Percentiles rank a stretch among this genome's conserved stretches.
Evolutionary conservation across 2,797 vertebrate species (phyloP).

Genomic region (Tiaroga cobitis): DNA sequence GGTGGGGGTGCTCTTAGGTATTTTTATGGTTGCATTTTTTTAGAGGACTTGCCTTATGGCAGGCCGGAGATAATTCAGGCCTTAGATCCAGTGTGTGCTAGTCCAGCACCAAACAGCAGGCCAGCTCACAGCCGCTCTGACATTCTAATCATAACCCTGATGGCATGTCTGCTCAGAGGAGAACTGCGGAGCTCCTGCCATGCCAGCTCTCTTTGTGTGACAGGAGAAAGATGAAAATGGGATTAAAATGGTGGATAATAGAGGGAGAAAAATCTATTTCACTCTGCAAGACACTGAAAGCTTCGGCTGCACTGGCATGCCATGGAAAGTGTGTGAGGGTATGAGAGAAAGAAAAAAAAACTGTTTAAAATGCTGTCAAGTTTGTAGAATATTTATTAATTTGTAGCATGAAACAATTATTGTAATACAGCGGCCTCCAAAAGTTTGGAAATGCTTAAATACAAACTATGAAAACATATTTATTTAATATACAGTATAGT

Average conservation of each 20-base stretch:
- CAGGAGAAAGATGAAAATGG: slow-evolving; percentile 66
- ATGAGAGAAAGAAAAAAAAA: slow-evolving; percentile 2
- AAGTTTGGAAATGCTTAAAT: not conserved
- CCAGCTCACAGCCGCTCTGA: slow-evolving; percentile 63
- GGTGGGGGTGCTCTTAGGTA: slow-evolving; percentile 65
- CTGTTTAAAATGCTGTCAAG: not conserved
- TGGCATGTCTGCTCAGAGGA: slow-evolving; percentile 72
- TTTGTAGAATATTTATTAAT: slow-evolving; percentile 5
- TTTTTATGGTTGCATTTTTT: slow-evolving; percentile 75
- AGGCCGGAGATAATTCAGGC: slow-evolving; percentile 55
- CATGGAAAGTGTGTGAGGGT: slow-evolving; percentile 38
- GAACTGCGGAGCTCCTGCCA: slow-evolving; percentile 72
- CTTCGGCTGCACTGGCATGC: slow-evolving; percentile 23
- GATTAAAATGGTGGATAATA: slow-evolving; percentile 73
- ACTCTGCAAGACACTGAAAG: slow-evolving; percentile 41
- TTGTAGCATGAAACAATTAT: not conserved
- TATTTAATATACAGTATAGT: not conserved
- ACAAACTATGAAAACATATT: not conserved
- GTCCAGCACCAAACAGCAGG: slow-evolving; percentile 69
- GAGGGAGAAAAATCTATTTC: slow-evolving; percentile 67
- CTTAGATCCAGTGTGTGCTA: slow-evolving; percentile 63
- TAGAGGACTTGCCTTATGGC: slow-evolving; percentile 67
- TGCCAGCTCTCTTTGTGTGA: slow-evolving; percentile 70
- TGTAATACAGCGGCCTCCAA: not conserved
- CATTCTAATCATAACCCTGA: slow-evolving; percentile 76